Evolutionary conservation across 1,140 invertebrate genomes (phyloP), one percentile per base, ranked within the genome.

Genomic region (Drosophila ambigua): DNA sequence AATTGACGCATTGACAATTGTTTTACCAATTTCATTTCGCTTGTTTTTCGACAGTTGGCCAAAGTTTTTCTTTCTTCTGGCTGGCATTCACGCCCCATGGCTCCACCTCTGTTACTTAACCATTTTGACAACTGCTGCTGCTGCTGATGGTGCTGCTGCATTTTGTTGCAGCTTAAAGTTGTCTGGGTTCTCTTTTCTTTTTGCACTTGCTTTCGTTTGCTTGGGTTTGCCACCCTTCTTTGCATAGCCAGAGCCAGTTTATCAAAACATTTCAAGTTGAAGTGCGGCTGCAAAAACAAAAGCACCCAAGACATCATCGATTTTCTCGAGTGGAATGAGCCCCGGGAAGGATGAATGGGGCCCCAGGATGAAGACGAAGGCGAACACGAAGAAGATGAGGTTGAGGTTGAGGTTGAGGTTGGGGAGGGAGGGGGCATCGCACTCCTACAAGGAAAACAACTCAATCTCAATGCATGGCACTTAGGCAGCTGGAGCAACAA

Each of bases 391-490:
- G 20, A 20, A 7, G 39, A n/a, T 26, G 41, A 45, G 54, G 46
- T 35, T 35, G 31, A 20, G 20, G 20, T 20, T 20, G 20, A 16
- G 16, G 16, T n/a, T 13, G 20, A 20, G 5, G 39, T 11, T 11
- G 16, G 41, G 41, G 54, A 43, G 5, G 13, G 35, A 41, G 50
- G 46, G 46, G 35, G 41, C 8, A 39, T 23, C 11, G 44, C 16
- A 15, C 43, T 15, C 6, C 45, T 28, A 78, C 48, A 74, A 64
- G 48, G 83, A 78, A 81, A 78, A 78, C 82, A 87, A 75, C 65
- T 85, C 82, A 85, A 85, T 85, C 74, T 85, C 69, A 87, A 85
- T 85, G 82, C 78, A 87, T 81, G 82, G 82, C 82, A 81, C 81
- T 81, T 85, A 85, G 81, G 82, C 68, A 87, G 77, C 68, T 71